Percentiles rank a stretch among this genome's conserved stretches.
Conservation (phyloP, 2,113 vertebrate species). For the Ptychochromis oligacanthus region DNA sequence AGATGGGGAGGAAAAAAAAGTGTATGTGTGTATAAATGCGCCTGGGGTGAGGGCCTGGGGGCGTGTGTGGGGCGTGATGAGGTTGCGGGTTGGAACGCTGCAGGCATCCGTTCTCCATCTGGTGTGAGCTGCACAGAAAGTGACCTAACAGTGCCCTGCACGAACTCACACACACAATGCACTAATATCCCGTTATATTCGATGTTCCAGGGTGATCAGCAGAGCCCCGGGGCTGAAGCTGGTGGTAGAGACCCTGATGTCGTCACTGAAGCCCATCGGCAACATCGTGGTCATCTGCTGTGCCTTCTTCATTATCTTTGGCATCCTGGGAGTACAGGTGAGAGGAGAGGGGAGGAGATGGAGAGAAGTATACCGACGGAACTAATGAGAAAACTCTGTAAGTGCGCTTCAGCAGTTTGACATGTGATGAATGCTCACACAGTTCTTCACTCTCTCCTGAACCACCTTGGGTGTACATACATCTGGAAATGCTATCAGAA, state of each 20-base stretch:
- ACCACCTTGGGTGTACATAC: background rate
- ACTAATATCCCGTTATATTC: background rate
- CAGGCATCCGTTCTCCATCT: constrained; percentile 44
- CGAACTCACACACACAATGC: background rate
- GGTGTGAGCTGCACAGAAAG: constrained; percentile 16
- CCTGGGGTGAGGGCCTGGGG: background rate
- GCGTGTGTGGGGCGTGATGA: background rate
- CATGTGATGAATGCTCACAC: background rate
- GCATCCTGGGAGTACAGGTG: constrained; percentile 98
- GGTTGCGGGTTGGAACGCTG: constrained; percentile 5
- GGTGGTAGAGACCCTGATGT: constrained; percentile 98
- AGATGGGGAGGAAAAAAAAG: background rate
- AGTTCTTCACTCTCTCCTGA: background rate
- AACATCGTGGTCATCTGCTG: constrained; percentile 99
- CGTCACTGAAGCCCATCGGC: constrained; percentile 97
- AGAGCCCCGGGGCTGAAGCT: constrained; percentile 97
- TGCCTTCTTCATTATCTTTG: constrained; percentile 99
- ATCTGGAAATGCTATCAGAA: background rate
- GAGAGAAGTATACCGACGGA: background rate
- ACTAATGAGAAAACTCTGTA: background rate
- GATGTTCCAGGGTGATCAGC: constrained; percentile 91
- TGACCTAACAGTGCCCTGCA: constrained; percentile 7
- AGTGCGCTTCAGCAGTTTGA: background rate
- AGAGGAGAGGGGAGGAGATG: constrained; percentile 35
- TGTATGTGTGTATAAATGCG: background rate